A percentile compares a stretch with the other conserved stretches of the same genome.
These are phyloP conservation scores for Danio kyathit DNA, from an alignment of 2,797 vertebrate species.

Conservation along the genomic window DNA sequence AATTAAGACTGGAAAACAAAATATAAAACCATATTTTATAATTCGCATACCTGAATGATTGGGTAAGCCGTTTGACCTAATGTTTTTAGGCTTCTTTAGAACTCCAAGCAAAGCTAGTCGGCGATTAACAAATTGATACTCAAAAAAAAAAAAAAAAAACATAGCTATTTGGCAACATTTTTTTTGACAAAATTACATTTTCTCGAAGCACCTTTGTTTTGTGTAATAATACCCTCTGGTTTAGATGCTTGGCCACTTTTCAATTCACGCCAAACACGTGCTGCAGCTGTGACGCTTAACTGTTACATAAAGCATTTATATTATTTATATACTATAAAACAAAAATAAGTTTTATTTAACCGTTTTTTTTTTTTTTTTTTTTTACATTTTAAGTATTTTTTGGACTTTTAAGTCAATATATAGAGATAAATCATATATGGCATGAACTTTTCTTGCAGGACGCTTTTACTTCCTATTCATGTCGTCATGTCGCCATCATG, in stretches of 20 bases:
- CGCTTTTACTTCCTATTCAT: not conserved
- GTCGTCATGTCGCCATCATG: conserved; percentile 50
- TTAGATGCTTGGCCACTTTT: not conserved
- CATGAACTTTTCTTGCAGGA: not conserved
- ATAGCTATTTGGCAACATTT: not conserved
- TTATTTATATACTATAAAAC: no score
- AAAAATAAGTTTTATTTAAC: no score
- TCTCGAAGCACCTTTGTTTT: not conserved
- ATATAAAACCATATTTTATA: not conserved
- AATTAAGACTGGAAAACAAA: not conserved
- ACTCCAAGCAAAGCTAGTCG: not conserved
- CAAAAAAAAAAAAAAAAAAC: not conserved
- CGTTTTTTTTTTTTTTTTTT: no score
- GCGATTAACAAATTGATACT: no score
- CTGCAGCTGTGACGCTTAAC: not conserved
- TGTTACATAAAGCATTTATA: not conserved
- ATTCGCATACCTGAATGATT: not conserved
- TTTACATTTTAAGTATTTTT: no score
- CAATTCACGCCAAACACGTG: not conserved
- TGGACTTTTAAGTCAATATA: no score
- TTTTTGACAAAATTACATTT: not conserved
- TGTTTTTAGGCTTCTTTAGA: not conserved
- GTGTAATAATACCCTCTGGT: not conserved
- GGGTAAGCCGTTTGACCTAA: not conserved
- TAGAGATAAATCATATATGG: not conserved